Conservation (phyloP, 2,113 vertebrate genomes). For the Bettongia penicillata region DNA sequence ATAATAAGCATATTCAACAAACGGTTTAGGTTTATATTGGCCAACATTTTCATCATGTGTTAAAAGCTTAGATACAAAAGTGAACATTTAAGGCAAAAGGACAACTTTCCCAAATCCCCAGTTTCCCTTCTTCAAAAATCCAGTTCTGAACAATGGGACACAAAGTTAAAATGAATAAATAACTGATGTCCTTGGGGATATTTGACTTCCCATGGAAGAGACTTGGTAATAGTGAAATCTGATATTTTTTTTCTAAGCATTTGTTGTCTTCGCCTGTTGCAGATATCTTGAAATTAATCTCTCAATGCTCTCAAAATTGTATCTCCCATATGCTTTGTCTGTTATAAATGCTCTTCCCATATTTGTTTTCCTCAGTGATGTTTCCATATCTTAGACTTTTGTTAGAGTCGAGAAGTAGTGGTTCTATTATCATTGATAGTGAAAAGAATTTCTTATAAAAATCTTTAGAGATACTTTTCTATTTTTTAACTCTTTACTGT, state of each 20-base stretch:
- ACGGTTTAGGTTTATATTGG: background rate
- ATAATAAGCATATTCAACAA: background rate
- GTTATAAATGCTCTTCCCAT: background rate
- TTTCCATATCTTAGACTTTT: background rate
- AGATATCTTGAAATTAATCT: background rate
- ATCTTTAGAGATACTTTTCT: background rate
- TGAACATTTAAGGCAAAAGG: background rate
- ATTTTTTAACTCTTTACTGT: background rate
- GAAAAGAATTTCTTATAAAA: background rate
- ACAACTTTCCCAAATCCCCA: background rate
- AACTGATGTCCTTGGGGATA: background rate
- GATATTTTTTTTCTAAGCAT: background rate
- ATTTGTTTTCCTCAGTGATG: background rate
- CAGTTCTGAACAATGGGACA: background rate
- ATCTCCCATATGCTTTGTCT: background rate
- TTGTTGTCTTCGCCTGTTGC: background rate
- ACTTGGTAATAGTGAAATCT: background rate
- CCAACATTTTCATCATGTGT: background rate
- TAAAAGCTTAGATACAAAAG: background rate
- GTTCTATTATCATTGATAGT: background rate
- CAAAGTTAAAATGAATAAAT: background rate
- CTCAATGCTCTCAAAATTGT: background rate
- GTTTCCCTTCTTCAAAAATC: background rate
- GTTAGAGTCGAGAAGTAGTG: background rate
- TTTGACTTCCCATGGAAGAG: background rate